A percentile compares a stretch with the other conserved stretches of the same genome.
Conservation (phyloP, 2,113 vertebrate species). For the Himantopus leucocephalus region DNA sequence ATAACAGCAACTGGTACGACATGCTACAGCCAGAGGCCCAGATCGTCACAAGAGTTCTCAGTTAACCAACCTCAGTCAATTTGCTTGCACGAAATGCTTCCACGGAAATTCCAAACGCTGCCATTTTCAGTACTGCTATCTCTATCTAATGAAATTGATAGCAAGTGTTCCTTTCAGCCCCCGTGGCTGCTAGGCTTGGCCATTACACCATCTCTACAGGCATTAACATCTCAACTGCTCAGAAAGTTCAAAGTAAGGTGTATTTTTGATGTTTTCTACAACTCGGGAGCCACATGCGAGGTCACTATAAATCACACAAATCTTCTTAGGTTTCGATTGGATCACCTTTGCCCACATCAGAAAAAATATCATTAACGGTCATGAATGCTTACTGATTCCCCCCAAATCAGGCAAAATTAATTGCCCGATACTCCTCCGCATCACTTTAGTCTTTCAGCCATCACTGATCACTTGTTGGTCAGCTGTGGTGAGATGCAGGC, state of each 20-base stretch:
- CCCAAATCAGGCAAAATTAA: background rate
- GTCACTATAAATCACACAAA: background rate
- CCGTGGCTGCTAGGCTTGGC: background rate
- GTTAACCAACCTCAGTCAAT: background rate
- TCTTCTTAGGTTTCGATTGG: background rate
- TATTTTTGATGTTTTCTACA: background rate
- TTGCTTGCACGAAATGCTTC: background rate
- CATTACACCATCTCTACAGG: background rate
- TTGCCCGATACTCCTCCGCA: background rate
- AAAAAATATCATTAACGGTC: background rate
- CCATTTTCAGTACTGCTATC: background rate
- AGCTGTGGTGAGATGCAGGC: background rate
- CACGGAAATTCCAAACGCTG: background rate
- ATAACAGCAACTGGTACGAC: background rate
- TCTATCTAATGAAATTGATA: background rate
- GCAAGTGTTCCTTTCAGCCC: background rate
- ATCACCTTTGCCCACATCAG: background rate
- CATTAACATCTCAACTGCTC: background rate
- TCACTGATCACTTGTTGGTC: slow-evolving; percentile 23
- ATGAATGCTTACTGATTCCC: background rate
- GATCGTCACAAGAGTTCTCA: background rate
- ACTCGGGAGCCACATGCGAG: background rate
- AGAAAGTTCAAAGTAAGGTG: background rate
- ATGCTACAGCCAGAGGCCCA: background rate
- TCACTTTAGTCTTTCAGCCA: slow-evolving; percentile 1